A percentile compares a stretch with the other conserved stretches of the same genome.
Evolutionary conservation across 2,888 invertebrate genomes (phyloP).

Genomic region (Ochropacha duplaris): DNA sequence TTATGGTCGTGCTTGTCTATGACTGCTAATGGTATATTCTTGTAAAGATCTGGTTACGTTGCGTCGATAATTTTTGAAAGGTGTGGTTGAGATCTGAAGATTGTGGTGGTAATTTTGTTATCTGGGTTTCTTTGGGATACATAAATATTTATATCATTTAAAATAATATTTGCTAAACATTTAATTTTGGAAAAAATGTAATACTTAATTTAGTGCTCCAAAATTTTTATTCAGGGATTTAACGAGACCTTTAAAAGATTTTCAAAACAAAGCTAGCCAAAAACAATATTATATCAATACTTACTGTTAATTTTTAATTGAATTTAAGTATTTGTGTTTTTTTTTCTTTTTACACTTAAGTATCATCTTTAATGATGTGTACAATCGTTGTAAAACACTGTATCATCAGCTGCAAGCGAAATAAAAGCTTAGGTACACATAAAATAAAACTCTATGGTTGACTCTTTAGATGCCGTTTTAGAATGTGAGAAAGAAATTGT

Average conservation of each 20-base stretch:
- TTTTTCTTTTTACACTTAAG: too few species aligned
- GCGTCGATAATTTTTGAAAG: slow-evolving; percentile 57
- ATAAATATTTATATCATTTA: too few species aligned
- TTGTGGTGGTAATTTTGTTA: slow-evolving; percentile 5
- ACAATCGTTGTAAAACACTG: slow-evolving; percentile 60
- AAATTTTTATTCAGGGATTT: too few species aligned
- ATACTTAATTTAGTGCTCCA: too few species aligned
- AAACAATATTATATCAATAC: too few species aligned
- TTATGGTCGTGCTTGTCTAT: slow-evolving; percentile 54
- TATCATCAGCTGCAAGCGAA: slow-evolving; percentile 34
- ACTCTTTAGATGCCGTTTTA: slow-evolving; percentile 17
- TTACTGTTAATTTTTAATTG: too few species aligned
- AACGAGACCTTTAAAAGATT: too few species aligned
- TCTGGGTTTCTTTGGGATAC: too few species aligned
- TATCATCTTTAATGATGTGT: slow-evolving; percentile 38
- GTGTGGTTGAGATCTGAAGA: slow-evolving; percentile 41
- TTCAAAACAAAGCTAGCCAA: too few species aligned
- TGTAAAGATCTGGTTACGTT: slow-evolving; percentile 70
- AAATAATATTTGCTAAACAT: too few species aligned
- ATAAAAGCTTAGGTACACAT: slow-evolving; percentile 26
- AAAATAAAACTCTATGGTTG: slow-evolving; percentile 25
- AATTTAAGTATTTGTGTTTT: too few species aligned
- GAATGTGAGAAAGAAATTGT: slow-evolving; percentile 13
- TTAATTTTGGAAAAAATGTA: too few species aligned
- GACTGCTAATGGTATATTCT: slow-evolving; percentile 71